phyloP scores from a whole-genome alignment of 2,888 invertebrate genomes.

The Chalcosyrphus nemorum region DNA sequence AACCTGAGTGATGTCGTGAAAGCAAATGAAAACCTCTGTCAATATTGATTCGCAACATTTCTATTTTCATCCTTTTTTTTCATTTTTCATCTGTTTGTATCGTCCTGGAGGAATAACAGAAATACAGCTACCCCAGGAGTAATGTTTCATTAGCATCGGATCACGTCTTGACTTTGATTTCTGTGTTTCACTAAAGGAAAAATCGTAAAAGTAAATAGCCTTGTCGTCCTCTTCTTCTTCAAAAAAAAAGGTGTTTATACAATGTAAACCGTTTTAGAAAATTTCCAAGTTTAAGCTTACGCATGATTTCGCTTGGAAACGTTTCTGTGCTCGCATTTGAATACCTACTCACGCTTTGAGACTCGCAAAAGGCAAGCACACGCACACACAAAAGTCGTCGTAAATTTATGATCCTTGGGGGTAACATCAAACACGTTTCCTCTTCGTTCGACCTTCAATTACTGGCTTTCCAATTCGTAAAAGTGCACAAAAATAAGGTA shows the following conservation, averaged over 20 bases:
- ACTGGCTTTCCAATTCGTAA: neutral
- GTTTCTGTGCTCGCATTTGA: conserved; percentile 19
- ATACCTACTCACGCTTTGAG: conserved; percentile 3
- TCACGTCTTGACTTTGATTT: conserved; percentile 61
- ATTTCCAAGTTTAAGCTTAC: conserved; percentile 9
- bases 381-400: too few relatives aligned
- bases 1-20: neutral
- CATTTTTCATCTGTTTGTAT: too few relatives aligned
- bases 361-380: neutral
- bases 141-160: conserved; percentile 55
- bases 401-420: conserved; percentile 21
- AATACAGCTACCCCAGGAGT: conserved; percentile 3
- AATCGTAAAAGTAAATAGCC: conserved; percentile 25
- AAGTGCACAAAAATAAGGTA: neutral
- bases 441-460: neutral
- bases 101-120: neutral
- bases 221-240: neutral
- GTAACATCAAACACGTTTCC: conserved; percentile 7
- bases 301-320: conserved; percentile 24
- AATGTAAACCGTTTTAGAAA: neutral
- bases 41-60: conserved; percentile 21
- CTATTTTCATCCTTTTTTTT: neutral
- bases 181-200: conserved; percentile 8
- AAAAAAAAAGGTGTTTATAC: neutral
- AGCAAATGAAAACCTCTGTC: conserved; percentile 2